A percentile compares a stretch with the other conserved stretches of the same genome.
phyloP scores from a whole-genome alignment of 2,797 vertebrate genomes.

The Neostethus bicornis region DNA sequence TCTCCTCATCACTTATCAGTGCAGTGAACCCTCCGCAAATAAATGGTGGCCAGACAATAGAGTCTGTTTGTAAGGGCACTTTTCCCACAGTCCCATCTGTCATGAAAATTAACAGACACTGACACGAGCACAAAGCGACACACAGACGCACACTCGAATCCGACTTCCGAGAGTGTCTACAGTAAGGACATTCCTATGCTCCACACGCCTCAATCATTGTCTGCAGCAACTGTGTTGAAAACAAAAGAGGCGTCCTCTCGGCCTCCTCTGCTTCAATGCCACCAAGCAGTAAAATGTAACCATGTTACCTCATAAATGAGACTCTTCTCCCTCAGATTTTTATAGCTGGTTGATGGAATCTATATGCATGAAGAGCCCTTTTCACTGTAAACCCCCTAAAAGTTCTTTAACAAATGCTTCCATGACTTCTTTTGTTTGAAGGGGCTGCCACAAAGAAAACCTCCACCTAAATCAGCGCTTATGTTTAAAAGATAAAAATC shows the following conservation, averaged over 20 bases:
- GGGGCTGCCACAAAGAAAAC: constrained; percentile 49
- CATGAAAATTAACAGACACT: constrained; percentile 76
- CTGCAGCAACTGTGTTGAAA: constrained; percentile 46
- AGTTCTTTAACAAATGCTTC: constrained; percentile 71
- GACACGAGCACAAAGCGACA: constrained; percentile 71
- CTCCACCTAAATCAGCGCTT: constrained; percentile 68
- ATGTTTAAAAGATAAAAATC: constrained; percentile 60
- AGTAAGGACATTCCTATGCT: constrained; percentile 73
- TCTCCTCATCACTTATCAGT: constrained; percentile 69
- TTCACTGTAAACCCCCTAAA: constrained; percentile 72
- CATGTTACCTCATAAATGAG: constrained; percentile 66
- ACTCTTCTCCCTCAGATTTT: constrained; percentile 58
- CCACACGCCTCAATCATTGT: constrained; percentile 70
- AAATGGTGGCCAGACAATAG: constrained; percentile 69
- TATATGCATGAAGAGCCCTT: constrained; percentile 59
- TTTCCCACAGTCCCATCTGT: constrained; percentile 80
- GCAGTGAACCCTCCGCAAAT: constrained; percentile 60
- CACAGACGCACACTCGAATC: constrained; percentile 69
- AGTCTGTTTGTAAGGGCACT: constrained; percentile 67
- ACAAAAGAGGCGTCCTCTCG: constrained; percentile 69
- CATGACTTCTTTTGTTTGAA: constrained; percentile 69
- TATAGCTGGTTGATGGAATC: constrained; percentile 69
- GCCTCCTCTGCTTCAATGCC: constrained; percentile 67
- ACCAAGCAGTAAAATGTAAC: constrained; percentile 71
- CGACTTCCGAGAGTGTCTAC: constrained; percentile 77